Evolutionary conservation across 1,140 invertebrate genomes (phyloP).

Genomic region (Gryllus bimaculatus): DNA sequence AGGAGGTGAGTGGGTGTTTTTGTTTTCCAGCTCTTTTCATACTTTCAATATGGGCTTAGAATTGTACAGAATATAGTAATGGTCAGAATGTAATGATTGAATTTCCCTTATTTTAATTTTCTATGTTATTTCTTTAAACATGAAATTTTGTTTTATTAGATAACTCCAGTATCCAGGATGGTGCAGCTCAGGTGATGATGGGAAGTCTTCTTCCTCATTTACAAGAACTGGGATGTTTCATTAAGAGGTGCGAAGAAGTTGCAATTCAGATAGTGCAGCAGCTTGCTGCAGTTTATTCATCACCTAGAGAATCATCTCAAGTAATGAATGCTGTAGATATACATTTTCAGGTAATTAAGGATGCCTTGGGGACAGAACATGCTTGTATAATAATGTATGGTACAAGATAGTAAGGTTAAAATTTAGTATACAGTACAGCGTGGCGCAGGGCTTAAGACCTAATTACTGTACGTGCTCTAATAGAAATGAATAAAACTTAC

Average conservation of each 20-base stretch:
- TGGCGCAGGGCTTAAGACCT: too few species aligned
- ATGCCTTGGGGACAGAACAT: too few species aligned
- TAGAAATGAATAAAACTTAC: too few species aligned
- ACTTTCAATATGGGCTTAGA: background rate
- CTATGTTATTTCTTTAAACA: background rate
- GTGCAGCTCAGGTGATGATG: conserved; percentile 40
- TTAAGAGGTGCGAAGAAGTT: conserved; percentile 54
- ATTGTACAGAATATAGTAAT: background rate
- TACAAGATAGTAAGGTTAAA: too few species aligned
- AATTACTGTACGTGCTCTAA: too few species aligned
- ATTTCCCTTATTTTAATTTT: background rate
- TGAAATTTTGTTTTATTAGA: background rate
- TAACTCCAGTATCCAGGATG: conserved; percentile 28
- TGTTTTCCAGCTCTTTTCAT: background rate
- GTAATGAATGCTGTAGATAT: conserved; percentile 39
- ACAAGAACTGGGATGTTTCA: conserved; percentile 55
- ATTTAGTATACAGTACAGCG: too few species aligned
- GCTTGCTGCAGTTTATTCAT: conserved; percentile 47
- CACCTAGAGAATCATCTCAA: conserved; percentile 30
- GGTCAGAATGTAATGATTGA: background rate
- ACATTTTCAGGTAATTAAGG: conserved; percentile 34
- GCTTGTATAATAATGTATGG: too few species aligned
- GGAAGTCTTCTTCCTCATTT: conserved; percentile 43
- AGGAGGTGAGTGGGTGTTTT: conserved; percentile 26
- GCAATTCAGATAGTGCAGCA: conserved; percentile 54